phyloP scores from a whole-genome alignment of 2,888 invertebrate species.

The Lydus trimaculatus region DNA sequence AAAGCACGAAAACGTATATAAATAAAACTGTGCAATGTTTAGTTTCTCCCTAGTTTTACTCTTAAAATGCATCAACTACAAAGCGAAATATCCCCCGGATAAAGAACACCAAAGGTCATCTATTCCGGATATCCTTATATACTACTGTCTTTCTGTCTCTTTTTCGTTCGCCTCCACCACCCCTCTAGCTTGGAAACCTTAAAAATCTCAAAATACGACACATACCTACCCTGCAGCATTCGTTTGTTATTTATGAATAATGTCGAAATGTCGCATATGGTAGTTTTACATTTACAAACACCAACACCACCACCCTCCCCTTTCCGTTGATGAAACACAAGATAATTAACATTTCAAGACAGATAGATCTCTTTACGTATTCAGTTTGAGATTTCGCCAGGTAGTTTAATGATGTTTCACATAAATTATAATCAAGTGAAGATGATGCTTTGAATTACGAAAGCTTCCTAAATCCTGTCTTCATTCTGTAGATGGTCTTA shows the following conservation, averaged over 20 bases:
- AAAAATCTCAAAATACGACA: conserved; percentile 40
- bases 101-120: conserved; percentile 46
- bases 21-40: conserved; percentile 42
- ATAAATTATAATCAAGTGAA: conserved; percentile 53
- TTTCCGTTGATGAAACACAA: conserved; percentile 16
- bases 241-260: conserved; percentile 39
- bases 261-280: conserved; percentile 40
- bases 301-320: conserved; percentile 8
- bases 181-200: not conserved
- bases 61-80: conserved; percentile 40
- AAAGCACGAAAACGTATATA: conserved; percentile 32
- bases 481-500: too few relatives aligned
- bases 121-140: conserved; percentile 18
- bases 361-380: conserved; percentile 41
- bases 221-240: conserved; percentile 38
- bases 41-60: not conserved
- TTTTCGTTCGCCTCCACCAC: not conserved
- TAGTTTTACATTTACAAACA: conserved; percentile 13
- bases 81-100: conserved; percentile 38
- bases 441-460: conserved; percentile 49
- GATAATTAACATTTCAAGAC: conserved; percentile 32
- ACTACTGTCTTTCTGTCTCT: not conserved
- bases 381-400: conserved; percentile 42
- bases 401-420: conserved; percentile 49
- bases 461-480: conserved; percentile 26